A percentile compares a stretch with the other conserved stretches of the same genome.
phyloP scores from a whole-genome alignment of 1,140 invertebrate species.

The Drosophila kohkoa region DNA sequence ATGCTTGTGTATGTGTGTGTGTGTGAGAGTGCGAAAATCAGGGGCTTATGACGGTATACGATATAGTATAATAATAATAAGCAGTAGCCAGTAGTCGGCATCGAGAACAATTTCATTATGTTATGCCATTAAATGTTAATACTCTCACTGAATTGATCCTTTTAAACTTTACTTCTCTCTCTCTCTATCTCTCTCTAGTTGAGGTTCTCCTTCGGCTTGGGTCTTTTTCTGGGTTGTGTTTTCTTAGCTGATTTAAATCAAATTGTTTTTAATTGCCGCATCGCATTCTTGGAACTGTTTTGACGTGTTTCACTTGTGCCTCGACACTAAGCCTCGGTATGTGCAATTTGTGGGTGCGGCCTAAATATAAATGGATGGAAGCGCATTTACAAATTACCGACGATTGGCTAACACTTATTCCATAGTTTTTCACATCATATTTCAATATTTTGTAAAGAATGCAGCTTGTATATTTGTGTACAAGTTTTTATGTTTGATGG shows the following conservation, averaged over 20 bases:
- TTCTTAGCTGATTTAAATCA: slow-evolving; percentile 80
- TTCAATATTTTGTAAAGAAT: no score
- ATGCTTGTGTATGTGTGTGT: not conserved
- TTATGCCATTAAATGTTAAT: slow-evolving; percentile 81
- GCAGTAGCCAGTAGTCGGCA: slow-evolving; percentile 42
- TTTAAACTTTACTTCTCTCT: slow-evolving; percentile 30
- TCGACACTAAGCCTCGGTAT: not conserved
- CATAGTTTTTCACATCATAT: no score
- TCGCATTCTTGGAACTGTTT: slow-evolving; percentile 69
- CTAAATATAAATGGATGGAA: not conserved
- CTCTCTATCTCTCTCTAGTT: not conserved
- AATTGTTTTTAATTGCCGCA: slow-evolving; percentile 79
- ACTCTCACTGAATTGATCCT: slow-evolving; percentile 37
- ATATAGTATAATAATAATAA: slow-evolving; percentile 5
- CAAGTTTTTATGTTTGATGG: no score
- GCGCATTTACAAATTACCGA: not conserved
- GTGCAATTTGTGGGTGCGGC: not conserved
- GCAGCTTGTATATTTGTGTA: no score
- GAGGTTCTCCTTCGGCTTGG: slow-evolving; percentile 2
- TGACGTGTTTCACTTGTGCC: slow-evolving; percentile 49
- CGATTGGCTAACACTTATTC: no score
- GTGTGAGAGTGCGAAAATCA: slow-evolving; percentile 62
- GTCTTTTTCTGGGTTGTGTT: slow-evolving; percentile 45
- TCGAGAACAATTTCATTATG: slow-evolving; percentile 73
- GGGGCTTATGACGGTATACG: slow-evolving; percentile 53